Conservation (phyloP, 1,140 invertebrate species). For the Heterodera schachtii region DNA sequence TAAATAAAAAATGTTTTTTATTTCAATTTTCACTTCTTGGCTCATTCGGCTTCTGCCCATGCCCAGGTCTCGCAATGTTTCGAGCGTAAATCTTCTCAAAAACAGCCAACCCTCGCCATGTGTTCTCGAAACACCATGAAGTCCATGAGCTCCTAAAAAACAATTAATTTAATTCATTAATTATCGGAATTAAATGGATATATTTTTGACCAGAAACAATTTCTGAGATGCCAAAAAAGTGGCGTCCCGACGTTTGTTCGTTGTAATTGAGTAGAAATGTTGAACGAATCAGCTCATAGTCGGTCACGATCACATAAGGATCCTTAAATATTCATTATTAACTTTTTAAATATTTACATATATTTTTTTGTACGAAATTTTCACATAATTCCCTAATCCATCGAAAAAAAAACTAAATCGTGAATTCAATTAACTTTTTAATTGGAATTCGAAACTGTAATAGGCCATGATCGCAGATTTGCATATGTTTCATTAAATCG, state of each 20-base stretch:
- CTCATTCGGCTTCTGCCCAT: constrained; percentile 23
- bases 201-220: not conserved
- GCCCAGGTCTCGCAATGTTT: constrained; percentile 15
- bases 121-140: constrained; percentile 14
- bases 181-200: too few species aligned
- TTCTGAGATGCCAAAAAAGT: constrained; percentile 24
- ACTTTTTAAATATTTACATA: not conserved
- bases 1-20: too few species aligned
- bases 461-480: too few species aligned
- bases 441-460: too few species aligned
- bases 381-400: not conserved
- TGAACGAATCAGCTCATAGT: constrained; percentile 16
- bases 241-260: constrained; percentile 1
- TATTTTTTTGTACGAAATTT: not conserved
- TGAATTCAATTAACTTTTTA: too few species aligned
- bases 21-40: not conserved
- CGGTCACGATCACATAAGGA: constrained; percentile 24
- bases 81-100: constrained; percentile 1
- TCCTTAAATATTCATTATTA: not conserved
- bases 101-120: constrained; percentile 21
- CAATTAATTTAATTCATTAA: too few species aligned
- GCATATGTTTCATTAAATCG: too few species aligned
- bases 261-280: constrained; percentile 1
- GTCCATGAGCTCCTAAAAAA: constrained; percentile 1
- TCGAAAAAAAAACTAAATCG: too few species aligned